Conservation (phyloP, 2,113 vertebrate genomes). For the Turdus rufiventris region DNA sequence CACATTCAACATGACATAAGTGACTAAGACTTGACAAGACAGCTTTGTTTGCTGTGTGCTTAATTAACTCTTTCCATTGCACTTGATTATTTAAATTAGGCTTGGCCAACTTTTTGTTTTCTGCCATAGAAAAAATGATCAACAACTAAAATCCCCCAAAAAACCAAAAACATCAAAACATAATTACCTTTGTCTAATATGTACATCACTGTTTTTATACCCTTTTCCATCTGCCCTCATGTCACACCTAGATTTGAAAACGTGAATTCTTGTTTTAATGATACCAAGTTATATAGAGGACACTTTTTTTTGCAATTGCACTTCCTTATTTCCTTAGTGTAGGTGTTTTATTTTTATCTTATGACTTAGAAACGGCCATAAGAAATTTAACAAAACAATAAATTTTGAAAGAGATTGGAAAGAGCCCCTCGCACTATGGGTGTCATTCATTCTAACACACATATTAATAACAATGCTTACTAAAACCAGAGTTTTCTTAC, state of each 20-base stretch:
- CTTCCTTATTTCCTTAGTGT: background rate
- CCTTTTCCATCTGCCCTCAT: background rate
- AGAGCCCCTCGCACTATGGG: background rate
- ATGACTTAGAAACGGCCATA: background rate
- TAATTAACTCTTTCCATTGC: background rate
- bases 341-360: background rate
- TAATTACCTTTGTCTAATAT: background rate
- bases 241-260: background rate
- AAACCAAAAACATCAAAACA: background rate
- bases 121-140: background rate
- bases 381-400: background rate
- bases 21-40: background rate
- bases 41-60: background rate
- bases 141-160: background rate
- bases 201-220: background rate
- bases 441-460: background rate
- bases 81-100: background rate
- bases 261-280: background rate
- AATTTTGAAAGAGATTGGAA: background rate
- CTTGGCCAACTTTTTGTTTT: background rate
- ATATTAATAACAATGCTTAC: background rate
- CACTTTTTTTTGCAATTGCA: background rate
- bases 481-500: background rate
- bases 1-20: background rate
- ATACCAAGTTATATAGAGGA: background rate